phyloP scores from a whole-genome alignment of 2,888 invertebrate species.

The Leptothorax acervorum region DNA sequence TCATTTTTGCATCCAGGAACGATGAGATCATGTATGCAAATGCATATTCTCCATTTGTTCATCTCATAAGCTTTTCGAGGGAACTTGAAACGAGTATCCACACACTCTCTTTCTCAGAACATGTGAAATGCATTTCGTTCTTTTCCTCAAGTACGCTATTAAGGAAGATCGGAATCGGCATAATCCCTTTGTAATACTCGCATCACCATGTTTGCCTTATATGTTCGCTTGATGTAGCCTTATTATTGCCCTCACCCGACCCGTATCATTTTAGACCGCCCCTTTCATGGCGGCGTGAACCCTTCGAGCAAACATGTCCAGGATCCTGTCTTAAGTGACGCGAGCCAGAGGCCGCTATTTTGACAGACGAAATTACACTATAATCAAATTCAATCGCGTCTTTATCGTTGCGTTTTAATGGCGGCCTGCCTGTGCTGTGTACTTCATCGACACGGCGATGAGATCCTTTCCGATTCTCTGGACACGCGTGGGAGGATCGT shows the following conservation, averaged over 20 bases:
- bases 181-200: slow-evolving; percentile 27
- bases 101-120: background rate
- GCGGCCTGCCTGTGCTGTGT: slow-evolving; percentile 23
- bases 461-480: slow-evolving; percentile 40
- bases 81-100: background rate
- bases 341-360: slow-evolving; percentile 72
- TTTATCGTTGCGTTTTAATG: slow-evolving; percentile 76
- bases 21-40: slow-evolving; percentile 34
- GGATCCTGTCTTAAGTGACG: slow-evolving; percentile 55
- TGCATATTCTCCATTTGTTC: background rate
- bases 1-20: background rate
- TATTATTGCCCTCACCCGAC: slow-evolving; percentile 42
- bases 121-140: background rate
- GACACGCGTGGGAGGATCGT: slow-evolving; percentile 67
- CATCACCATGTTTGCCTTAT: slow-evolving; percentile 20
- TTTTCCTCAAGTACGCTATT: background rate
- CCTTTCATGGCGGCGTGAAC: slow-evolving; percentile 26
- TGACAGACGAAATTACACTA: slow-evolving; percentile 79
- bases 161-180: slow-evolving; percentile 10
- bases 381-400: slow-evolving; percentile 80
- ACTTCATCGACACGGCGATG: slow-evolving; percentile 27
- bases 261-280: slow-evolving; percentile 18
- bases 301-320: slow-evolving; percentile 52
- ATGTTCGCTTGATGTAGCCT: slow-evolving; percentile 1
- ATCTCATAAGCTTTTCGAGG: background rate